A percentile compares a stretch with the other conserved stretches of the same genome.
These are phyloP conservation scores for Paramormyrops hopkinsi DNA, from an alignment of 2,797 vertebrate genomes.

Conservation along the genomic window DNA sequence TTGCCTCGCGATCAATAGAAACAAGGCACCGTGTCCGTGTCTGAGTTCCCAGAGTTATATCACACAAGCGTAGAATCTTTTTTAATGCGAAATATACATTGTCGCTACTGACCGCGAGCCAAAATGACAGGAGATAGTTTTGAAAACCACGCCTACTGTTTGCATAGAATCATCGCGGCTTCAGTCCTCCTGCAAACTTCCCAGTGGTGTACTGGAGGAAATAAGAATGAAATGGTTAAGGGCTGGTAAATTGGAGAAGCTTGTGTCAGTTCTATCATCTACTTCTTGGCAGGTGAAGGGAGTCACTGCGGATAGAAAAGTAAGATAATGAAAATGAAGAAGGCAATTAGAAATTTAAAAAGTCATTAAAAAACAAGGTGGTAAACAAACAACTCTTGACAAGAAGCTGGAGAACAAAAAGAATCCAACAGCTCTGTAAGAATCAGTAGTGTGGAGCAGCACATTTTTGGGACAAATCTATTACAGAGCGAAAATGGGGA, in stretches of 20 bases:
- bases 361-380: background rate
- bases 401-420: background rate
- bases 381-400: background rate
- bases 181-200: background rate
- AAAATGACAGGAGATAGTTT: too few relatives aligned
- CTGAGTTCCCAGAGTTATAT: too few relatives aligned
- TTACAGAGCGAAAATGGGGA: background rate
- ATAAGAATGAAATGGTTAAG: background rate
- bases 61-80: too few relatives aligned
- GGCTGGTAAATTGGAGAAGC: background rate
- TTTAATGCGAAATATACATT: too few relatives aligned
- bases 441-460: background rate
- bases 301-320: background rate
- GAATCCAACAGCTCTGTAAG: background rate
- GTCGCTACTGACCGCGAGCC: too few relatives aligned
- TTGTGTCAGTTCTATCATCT: background rate
- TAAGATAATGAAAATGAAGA: background rate
- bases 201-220: background rate
- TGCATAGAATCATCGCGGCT: too few relatives aligned
- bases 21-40: too few relatives aligned
- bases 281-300: background rate
- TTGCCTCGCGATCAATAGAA: too few relatives aligned
- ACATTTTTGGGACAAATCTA: background rate
- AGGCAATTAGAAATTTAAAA: background rate
- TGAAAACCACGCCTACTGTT: too few relatives aligned